A percentile compares a stretch with the other conserved stretches of the same genome.
These are phyloP conservation scores for Oxycera nigricornis DNA, from an alignment of 2,888 invertebrate species.

Conservation along the genomic window DNA sequence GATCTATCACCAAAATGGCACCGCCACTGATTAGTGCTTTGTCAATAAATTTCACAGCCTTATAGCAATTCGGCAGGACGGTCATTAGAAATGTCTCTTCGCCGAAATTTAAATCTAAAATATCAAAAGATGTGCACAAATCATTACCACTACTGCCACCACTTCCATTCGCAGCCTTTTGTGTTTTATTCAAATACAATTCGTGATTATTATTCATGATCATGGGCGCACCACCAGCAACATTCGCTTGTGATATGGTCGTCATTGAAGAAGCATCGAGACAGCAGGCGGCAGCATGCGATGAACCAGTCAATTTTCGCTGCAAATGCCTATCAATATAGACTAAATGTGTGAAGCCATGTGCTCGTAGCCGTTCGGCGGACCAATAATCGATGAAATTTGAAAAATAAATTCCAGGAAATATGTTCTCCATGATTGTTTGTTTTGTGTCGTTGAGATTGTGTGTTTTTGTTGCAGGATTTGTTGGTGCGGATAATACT, in stretches of 20 bases:
- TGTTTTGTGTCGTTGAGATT: constrained; percentile 35
- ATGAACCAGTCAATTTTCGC: constrained; percentile 34
- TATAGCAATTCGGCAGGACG: constrained; percentile 56
- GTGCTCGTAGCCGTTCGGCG: constrained; percentile 51
- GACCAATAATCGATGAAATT: constrained; percentile 52
- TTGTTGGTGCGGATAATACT: neutral
- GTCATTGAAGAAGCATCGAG: neutral
- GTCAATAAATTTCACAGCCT: constrained; percentile 54
- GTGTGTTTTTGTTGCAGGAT: neutral
- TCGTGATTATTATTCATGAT: neutral
- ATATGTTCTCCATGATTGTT: constrained; percentile 51
- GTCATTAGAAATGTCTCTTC: constrained; percentile 54
- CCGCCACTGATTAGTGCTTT: constrained; percentile 52
- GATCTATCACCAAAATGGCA: constrained; percentile 53
- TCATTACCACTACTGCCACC: neutral
- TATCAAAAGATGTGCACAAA: constrained; percentile 47
- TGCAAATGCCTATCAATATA: constrained; percentile 55
- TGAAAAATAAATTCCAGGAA: constrained; percentile 54
- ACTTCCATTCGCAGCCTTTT: neutral
- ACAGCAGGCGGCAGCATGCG: neutral
- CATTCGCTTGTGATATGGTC: neutral
- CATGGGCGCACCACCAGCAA: constrained; percentile 2
- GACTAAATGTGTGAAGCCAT: constrained; percentile 54
- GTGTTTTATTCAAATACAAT: neutral
- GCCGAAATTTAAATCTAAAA: constrained; percentile 55